Percentiles rank a stretch among this genome's conserved stretches.
Evolutionary conservation across 2,888 invertebrate species (phyloP).

Genomic region (Lithophane ornitopus): DNA sequence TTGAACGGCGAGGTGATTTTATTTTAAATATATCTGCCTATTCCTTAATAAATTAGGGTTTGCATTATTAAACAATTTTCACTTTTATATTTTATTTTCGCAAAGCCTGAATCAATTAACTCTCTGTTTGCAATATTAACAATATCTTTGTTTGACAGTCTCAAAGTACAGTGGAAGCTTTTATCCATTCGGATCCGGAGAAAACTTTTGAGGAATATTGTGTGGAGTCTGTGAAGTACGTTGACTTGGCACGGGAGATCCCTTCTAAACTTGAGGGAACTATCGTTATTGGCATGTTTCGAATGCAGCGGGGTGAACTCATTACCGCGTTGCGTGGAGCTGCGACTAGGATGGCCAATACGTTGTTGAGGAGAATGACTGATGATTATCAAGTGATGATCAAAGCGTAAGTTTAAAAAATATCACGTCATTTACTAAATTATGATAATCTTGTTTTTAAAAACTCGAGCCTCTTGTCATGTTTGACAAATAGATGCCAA

Average conservation of each 20-base stretch:
- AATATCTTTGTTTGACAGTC: slow-evolving; percentile 82
- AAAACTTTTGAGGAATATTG: slow-evolving; percentile 92
- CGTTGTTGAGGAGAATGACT: slow-evolving; percentile 94
- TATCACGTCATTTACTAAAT: slow-evolving; percentile 1
- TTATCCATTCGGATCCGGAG: slow-evolving; percentile 92
- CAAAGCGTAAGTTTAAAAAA: slow-evolving; percentile 91
- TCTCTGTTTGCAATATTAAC: neutral
- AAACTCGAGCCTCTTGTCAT: too few relatives aligned
- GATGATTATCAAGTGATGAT: slow-evolving; percentile 95
- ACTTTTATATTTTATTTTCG: too few relatives aligned
- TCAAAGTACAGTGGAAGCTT: slow-evolving; percentile 91
- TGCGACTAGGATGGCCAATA: slow-evolving; percentile 93
- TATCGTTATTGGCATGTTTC: slow-evolving; percentile 95
- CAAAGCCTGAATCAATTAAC: too few relatives aligned
- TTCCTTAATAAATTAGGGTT: neutral
- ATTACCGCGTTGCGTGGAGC: slow-evolving; percentile 93
- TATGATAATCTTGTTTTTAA: slow-evolving; percentile 15
- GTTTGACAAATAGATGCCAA: too few relatives aligned
- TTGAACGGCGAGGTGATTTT: slow-evolving; percentile 92
- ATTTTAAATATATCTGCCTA: neutral
- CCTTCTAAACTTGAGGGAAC: slow-evolving; percentile 91
- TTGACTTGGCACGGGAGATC: slow-evolving; percentile 91
- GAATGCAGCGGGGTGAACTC: slow-evolving; percentile 95
- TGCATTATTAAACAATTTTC: neutral
- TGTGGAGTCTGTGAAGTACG: slow-evolving; percentile 91